phyloP scores from a whole-genome alignment of 2,113 vertebrate genomes.

The Gadus macrocephalus region DNA sequence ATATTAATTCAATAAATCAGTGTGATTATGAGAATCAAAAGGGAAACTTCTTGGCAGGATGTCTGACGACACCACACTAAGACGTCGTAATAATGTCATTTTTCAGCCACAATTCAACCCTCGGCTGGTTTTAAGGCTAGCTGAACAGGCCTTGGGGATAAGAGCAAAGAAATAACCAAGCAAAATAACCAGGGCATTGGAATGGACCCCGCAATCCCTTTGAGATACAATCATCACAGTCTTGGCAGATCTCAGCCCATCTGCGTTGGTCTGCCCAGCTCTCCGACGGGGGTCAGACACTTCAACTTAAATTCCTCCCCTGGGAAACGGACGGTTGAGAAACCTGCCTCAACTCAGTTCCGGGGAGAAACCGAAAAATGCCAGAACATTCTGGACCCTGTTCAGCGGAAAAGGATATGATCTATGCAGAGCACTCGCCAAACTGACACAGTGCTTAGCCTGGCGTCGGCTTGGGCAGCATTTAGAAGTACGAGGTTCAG shows the following conservation, averaged over 20 bases:
- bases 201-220: slow-evolving; percentile 7
- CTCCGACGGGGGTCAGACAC: slow-evolving; percentile 24
- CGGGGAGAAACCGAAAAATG: slow-evolving; percentile 10
- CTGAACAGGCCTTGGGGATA: slow-evolving; percentile 22
- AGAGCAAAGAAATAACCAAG: slow-evolving; percentile 7
- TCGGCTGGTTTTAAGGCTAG: slow-evolving; percentile 10
- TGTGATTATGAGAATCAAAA: background rate
- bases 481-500: slow-evolving; percentile 27
- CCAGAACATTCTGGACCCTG: background rate
- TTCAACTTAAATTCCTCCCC: slow-evolving; percentile 50
- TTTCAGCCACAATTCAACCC: slow-evolving; percentile 3
- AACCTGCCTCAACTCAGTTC: slow-evolving; percentile 45
- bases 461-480: slow-evolving; percentile 28
- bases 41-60: background rate
- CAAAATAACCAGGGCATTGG: background rate
- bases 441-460: slow-evolving; percentile 17
- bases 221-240: slow-evolving; percentile 54
- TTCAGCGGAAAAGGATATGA: background rate
- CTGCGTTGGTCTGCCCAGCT: slow-evolving; percentile 44
- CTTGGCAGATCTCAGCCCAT: slow-evolving; percentile 39
- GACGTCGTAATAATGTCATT: background rate
- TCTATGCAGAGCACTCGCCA: background rate
- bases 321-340: slow-evolving; percentile 54
- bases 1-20: slow-evolving; percentile 4
- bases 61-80: background rate